These are phyloP conservation scores for Aptenodytes patagonicus DNA, from an alignment of 2,113 vertebrate genomes.

Conservation along the genomic window DNA sequence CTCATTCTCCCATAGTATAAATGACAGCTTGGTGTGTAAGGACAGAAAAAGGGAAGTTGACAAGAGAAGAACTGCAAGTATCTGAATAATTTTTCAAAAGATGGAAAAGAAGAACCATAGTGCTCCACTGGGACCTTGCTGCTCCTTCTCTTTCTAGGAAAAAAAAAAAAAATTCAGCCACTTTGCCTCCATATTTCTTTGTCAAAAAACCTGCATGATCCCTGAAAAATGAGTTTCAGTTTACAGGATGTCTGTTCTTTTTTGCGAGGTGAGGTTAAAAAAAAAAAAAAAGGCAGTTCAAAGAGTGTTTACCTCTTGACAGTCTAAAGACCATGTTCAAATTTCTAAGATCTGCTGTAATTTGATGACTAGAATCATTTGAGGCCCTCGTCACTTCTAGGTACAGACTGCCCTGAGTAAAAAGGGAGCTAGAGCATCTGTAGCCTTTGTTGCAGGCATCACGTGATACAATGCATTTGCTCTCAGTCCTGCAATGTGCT, in stretches of 20 bases:
- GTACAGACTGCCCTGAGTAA: not conserved
- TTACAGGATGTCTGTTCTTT: not conserved
- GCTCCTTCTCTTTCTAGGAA: not conserved
- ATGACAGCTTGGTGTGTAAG: not conserved
- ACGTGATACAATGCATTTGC: not conserved
- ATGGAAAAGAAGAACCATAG: not conserved
- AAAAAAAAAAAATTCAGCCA: not conserved
- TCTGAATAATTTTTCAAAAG: not conserved
- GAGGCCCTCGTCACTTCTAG: not conserved
- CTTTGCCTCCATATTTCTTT: not conserved
- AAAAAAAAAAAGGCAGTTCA: not conserved
- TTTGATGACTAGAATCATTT: not conserved
- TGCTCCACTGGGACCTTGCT: not conserved
- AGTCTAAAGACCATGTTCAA: not conserved
- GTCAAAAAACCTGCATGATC: not conserved
- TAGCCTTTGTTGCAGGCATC: not conserved
- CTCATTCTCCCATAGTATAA: not conserved
- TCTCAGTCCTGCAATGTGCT: not conserved
- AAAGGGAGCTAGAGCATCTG: not conserved
- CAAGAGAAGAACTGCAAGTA: not conserved
- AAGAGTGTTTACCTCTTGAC: not conserved
- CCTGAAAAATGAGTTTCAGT: not conserved
- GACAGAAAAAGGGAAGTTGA: not conserved
- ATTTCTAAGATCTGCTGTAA: not conserved
- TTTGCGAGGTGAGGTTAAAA: not conserved